These are phyloP conservation scores for Momotus momota DNA, from an alignment of 2,797 vertebrate genomes.

Conservation along the genomic window DNA sequence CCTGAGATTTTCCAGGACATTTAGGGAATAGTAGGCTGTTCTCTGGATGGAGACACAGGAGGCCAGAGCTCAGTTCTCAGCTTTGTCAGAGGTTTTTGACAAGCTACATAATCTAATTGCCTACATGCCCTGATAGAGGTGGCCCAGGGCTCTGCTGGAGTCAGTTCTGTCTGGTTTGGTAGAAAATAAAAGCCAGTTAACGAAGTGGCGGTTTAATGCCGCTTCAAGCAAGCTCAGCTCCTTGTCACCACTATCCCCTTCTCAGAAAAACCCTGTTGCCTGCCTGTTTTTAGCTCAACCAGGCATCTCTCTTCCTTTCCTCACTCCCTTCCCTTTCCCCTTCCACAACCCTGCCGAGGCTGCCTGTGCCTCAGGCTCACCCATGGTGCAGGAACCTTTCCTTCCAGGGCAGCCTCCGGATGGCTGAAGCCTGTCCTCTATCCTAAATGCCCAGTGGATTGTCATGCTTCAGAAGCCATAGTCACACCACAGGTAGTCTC, in stretches of 20 bases:
- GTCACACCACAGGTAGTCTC: background rate
- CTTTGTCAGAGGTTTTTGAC: background rate
- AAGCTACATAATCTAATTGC: background rate
- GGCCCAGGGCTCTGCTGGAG: background rate
- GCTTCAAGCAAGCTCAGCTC: background rate
- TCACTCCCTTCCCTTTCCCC: background rate
- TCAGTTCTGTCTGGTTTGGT: background rate
- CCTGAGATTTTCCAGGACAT: constrained; percentile 68
- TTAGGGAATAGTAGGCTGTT: constrained; percentile 42
- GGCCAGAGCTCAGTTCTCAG: background rate
- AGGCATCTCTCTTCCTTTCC: background rate
- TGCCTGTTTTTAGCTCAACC: accelerated
- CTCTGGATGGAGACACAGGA: background rate
- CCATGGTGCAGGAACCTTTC: background rate
- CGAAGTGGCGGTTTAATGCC: background rate
- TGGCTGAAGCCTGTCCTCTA: background rate
- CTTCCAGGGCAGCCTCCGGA: background rate
- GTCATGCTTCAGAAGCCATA: background rate
- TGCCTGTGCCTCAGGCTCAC: background rate
- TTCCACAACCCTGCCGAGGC: background rate
- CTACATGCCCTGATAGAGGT: background rate
- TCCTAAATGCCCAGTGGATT: background rate
- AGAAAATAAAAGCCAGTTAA: background rate
- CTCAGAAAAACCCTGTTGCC: background rate
- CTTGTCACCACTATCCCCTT: background rate